A percentile compares a stretch with the other conserved stretches of the same genome.
Conservation (phyloP, 2,797 vertebrate genomes). For the Propithecus perrieri region DNA sequence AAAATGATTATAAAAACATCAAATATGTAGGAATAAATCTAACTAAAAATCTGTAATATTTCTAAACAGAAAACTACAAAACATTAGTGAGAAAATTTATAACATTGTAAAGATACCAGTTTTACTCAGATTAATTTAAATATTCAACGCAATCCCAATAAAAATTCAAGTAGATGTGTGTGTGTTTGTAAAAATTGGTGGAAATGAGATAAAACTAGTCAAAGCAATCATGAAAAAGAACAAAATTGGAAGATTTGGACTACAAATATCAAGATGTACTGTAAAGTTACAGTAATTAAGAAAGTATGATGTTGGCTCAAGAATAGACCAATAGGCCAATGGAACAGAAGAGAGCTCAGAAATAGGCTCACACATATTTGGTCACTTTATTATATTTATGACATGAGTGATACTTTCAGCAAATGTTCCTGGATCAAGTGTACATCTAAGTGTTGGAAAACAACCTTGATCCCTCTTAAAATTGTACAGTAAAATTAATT, state of each 20-base stretch:
- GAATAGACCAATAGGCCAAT: neutral
- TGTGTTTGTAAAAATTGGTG: neutral
- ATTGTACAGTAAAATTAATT: conserved; percentile 18
- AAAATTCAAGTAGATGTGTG: neutral
- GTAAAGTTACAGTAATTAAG: neutral
- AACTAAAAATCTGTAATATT: neutral
- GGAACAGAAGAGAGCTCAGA: neutral
- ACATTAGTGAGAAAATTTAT: neutral
- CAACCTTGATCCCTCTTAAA: neutral
- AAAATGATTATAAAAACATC: neutral
- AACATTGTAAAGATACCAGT: neutral
- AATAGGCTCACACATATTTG: neutral
- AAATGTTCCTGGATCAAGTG: neutral
- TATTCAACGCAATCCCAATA: neutral
- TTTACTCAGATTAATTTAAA: neutral
- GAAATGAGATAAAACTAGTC: neutral
- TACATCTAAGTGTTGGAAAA: neutral
- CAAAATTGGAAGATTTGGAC: neutral
- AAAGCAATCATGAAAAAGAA: neutral
- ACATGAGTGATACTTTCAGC: neutral
- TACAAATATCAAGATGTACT: neutral
- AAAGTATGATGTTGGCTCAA: neutral
- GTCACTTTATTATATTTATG: neutral
- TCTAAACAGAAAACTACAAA: neutral
- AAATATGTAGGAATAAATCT: neutral